Conservation (phyloP, 2,888 invertebrate genomes). For the Volucella inanis region DNA sequence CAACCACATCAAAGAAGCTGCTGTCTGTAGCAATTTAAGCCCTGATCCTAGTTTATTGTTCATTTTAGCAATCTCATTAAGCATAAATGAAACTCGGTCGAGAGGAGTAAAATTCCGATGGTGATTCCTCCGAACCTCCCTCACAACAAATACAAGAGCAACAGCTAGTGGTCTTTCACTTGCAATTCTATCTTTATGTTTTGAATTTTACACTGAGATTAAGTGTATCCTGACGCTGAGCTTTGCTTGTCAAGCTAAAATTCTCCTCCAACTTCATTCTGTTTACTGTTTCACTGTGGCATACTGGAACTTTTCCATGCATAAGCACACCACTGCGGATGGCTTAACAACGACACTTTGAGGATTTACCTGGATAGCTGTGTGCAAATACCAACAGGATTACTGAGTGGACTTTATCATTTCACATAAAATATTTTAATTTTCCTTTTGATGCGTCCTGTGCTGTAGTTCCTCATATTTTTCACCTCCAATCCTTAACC, state of each 20-base stretch:
- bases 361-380: constrained; percentile 69
- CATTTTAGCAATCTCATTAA: constrained; percentile 42
- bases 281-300: background rate
- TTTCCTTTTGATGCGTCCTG: constrained; percentile 35
- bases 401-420: constrained; percentile 69
- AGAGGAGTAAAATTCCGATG: too few species aligned
- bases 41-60: constrained; percentile 22
- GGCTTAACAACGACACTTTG: constrained; percentile 70
- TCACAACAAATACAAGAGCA: background rate
- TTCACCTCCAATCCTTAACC: background rate
- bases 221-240: constrained; percentile 65
- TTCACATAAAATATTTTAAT: constrained; percentile 72
- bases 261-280: background rate
- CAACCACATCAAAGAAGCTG: constrained; percentile 33
- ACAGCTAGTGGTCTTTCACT: too few species aligned
- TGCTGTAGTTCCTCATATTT: background rate
- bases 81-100: constrained; percentile 20
- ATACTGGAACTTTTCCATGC: constrained; percentile 10
- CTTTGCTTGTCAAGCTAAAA: constrained; percentile 64
- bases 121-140: constrained; percentile 2
- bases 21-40: background rate
- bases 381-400: constrained; percentile 71
- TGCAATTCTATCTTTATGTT: background rate
- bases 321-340: constrained; percentile 45
- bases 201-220: constrained; percentile 56